Conservation (phyloP, 2,797 vertebrate species). For the Amazona ochrocephala region DNA sequence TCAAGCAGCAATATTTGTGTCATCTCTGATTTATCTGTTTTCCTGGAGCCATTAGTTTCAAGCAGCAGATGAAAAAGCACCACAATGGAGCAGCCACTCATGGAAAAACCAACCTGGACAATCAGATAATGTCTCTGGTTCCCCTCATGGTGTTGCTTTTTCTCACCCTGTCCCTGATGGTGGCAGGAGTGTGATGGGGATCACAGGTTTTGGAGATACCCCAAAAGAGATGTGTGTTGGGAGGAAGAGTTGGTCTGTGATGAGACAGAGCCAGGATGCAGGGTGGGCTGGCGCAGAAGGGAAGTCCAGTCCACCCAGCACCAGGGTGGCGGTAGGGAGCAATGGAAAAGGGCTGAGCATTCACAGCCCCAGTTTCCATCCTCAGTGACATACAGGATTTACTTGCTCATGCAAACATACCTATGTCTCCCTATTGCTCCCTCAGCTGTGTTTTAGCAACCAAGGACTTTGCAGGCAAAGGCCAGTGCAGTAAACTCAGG, state of each 20-base stretch:
- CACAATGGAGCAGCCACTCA: not conserved
- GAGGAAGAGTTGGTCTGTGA: not conserved
- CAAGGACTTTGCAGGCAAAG: not conserved
- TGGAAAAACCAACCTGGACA: not conserved
- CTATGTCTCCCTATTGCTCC: not conserved
- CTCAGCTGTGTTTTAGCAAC: not conserved
- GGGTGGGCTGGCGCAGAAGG: not conserved
- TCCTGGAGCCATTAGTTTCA: conserved; percentile 55
- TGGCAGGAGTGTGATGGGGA: not conserved
- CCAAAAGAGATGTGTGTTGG: fast-evolving
- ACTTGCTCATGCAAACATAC: not conserved
- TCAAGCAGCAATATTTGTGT: conserved; percentile 43
- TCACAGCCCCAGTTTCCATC: not conserved
- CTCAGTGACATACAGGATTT: not conserved
- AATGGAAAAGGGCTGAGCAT: not conserved
- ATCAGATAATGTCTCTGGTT: conserved; percentile 30
- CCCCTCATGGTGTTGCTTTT: not conserved
- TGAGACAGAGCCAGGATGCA: not conserved
- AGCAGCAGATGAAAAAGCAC: not conserved
- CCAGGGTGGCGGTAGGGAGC: fast-evolving
- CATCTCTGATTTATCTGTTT: conserved; percentile 67
- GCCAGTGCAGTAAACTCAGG: not conserved
- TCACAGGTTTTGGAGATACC: not conserved
- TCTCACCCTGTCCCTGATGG: fast-evolving
- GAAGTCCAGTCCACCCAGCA: not conserved